A percentile compares a stretch with the other conserved stretches of the same genome.
Evolutionary conservation across 2,797 vertebrate species (phyloP).

Genomic region (Hozukius guyotensis): DNA sequence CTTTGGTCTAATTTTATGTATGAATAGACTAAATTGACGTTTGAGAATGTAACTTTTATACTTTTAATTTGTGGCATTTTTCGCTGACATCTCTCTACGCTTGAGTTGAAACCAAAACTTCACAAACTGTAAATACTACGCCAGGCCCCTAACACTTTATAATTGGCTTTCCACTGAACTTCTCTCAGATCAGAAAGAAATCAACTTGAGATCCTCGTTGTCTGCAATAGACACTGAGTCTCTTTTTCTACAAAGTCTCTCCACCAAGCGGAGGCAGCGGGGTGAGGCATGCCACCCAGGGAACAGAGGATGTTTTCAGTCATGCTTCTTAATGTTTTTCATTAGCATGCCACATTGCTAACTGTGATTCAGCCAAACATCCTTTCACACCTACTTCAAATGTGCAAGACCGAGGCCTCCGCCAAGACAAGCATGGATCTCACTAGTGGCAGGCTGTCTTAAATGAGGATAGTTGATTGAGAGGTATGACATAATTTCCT

Average conservation of each 20-base stretch:
- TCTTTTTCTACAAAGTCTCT: constrained; percentile 44
- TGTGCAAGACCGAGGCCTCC: constrained; percentile 39
- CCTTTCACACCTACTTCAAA: constrained; percentile 60
- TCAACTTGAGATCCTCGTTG: constrained; percentile 32
- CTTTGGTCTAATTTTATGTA: constrained; percentile 48
- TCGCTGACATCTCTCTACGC: constrained; percentile 31
- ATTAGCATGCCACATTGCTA: constrained; percentile 48
- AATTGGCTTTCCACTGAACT: constrained; percentile 55
- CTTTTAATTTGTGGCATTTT: constrained; percentile 46
- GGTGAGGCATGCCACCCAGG: constrained; percentile 37
- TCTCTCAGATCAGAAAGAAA: constrained; percentile 41
- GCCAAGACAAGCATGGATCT: constrained; percentile 68
- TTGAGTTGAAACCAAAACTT: constrained; percentile 50
- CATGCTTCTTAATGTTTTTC: constrained; percentile 45
- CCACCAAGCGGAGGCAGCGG: constrained; percentile 32
- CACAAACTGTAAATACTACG: constrained; percentile 31
- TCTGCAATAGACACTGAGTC: constrained; percentile 47
- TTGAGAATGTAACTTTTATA: constrained; percentile 46
- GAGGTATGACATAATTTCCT: constrained; percentile 40
- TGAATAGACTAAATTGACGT: constrained; percentile 37
- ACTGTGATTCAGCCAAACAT: constrained; percentile 62
- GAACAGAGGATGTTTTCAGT: constrained; percentile 58
- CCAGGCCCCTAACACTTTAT: constrained; percentile 48
- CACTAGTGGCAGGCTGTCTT: constrained; percentile 26
- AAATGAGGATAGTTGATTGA: constrained; percentile 36